Evolutionary conservation across 2,888 invertebrate species (phyloP), one percentile per base, ranked within the genome.

Genomic region (Amphimallon solstitiale): DNA sequence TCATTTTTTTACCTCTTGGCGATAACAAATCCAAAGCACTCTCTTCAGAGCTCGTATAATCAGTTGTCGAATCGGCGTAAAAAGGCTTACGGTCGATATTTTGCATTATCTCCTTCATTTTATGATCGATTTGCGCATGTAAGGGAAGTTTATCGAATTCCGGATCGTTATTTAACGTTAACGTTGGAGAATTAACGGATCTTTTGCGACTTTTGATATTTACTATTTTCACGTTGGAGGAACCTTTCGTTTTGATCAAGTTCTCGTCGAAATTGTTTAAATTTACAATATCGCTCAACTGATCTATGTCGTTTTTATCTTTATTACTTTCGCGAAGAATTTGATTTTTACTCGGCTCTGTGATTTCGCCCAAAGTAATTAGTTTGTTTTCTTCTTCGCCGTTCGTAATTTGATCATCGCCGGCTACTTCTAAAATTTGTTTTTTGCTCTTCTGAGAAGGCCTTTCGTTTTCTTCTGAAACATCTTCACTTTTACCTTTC

Each of bases 31-130:
- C 56, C 4, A 45, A 7, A 14, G 56, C 56, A 17, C 63, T 66
- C 14, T 66, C 63, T 64, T 85, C 67, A 81, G 74, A 63, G 82
- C 84, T 75, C 38, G 73, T 73, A 23, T 77, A 74, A 62, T 80
- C 79, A 2, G 76, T 77, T 0, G 77, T 76, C 2, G 76, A 84
- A 52, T 85, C 81, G 0, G 79, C 73, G 17, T 79, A 77, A 9
- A 81, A 78, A 5, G 76, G 71, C n/a, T 77, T 79, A 1, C 82
- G 80, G 9, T 86, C 77, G 10, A 86, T 72, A 70, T 85, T 86
- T 69, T 84, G 83, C 87, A 88, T 87, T 76, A 87, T 85, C 15
- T 82, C 81, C 64, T 81, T 80, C 73, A 87, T 75, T 74, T 85
- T 83, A 0, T 82, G 78, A 81, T 88, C 88, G 45, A 82, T 81